Evolutionary conservation across 2,113 vertebrate species (phyloP).

Genomic region (Neogale vison): DNA sequence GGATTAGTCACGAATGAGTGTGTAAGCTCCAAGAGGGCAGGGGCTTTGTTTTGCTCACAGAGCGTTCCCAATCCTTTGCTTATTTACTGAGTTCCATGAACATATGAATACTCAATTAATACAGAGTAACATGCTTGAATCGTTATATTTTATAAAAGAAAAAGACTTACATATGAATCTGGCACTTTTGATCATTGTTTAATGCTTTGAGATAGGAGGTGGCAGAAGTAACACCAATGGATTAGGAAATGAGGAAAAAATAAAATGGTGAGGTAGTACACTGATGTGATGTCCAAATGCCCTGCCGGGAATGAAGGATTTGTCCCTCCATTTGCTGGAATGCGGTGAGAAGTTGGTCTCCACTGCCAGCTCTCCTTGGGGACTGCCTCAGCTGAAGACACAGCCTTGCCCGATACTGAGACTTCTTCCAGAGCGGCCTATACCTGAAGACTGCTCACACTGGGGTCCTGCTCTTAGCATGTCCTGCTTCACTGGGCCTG

Average conservation of each 20-base stretch:
- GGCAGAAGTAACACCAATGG: not conserved
- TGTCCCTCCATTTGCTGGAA: not conserved
- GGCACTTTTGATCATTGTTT: not conserved
- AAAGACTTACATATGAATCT: not conserved
- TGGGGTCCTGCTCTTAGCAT: rapidly evolving
- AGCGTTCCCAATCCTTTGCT: not conserved
- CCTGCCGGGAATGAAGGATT: not conserved
- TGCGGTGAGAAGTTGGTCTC: not conserved
- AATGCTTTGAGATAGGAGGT: not conserved
- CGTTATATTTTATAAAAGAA: not conserved
- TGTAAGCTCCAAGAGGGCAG: not conserved
- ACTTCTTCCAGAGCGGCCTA: not conserved
- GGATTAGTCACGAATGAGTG: not conserved
- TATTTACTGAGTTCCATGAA: not conserved
- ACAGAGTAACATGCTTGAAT: not conserved
- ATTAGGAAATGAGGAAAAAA: not conserved
- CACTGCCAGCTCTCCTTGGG: not conserved
- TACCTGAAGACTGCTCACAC: not conserved
- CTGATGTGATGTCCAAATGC: not conserved
- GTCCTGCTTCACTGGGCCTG: not conserved
- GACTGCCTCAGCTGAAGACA: not conserved
- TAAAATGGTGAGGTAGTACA: not conserved
- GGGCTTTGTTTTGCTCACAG: not conserved
- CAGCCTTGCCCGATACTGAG: not conserved
- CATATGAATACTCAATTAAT: not conserved